Evolutionary conservation across 2,888 invertebrate species (phyloP), one percentile per base, ranked within the genome.

Genomic region (Helobdella robusta): DNA sequence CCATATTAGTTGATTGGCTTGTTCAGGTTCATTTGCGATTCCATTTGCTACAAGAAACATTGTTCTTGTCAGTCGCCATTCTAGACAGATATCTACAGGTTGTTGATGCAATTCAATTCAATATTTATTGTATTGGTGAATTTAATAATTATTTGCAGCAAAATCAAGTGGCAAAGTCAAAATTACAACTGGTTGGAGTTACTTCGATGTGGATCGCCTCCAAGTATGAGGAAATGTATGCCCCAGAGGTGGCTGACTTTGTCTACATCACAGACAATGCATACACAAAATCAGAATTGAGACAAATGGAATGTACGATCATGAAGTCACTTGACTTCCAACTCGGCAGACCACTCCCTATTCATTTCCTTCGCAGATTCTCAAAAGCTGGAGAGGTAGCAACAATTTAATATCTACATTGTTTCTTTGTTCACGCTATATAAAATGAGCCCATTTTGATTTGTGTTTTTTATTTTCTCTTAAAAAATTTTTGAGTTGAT

Each of bases 191-290:
- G 69, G 88, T 93, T 15, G 94, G 93, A 2, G 87, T 90, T 0
- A 86, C 91, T 0, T 87, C 91, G 0, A 85, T 95, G 83, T 87
- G 91, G 74, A 85, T 94, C 64, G 93, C 95, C 0, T 85, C 88
- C 75, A 97, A 97, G 79, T 94, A 91, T 75, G 95, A 97, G 81
- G 97, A 97, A 82, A 87, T 92, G 74, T 91, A 87, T 74, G 84
- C 88, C 1, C 92, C 94, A 0, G 88, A 89, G 54, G 84, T 92
- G 28, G 82, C 81, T 5, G 95, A 97, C 80, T 93, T 93, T 81
- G 87, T 89, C 18, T 91, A 87, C 77, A 88, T 95, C 64, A 89
- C 92, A 11, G 93, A 92, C 80, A 86, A 89, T 75, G 86, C 91
- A 0, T 95, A 89, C 78, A 84, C 84, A 2, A 87, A 86, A 73